Evolutionary conservation across 2,113 vertebrate genomes (phyloP).

Genomic region (Arizona elegans): DNA sequence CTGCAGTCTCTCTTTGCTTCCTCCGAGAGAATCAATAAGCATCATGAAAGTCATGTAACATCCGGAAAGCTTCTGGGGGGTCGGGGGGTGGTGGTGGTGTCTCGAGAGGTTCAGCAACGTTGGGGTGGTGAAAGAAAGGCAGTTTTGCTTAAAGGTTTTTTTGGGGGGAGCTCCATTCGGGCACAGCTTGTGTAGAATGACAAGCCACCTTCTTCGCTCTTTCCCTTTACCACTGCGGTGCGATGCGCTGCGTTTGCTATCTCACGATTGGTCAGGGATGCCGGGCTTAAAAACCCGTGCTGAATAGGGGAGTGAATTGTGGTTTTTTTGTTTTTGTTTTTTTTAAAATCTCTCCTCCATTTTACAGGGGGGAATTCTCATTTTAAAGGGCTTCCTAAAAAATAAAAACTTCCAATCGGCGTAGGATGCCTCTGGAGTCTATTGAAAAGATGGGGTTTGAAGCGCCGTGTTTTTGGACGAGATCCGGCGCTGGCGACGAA

Average conservation of each 20-base stretch:
- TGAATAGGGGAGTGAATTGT: conserved; percentile 68
- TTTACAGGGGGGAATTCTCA: conserved; percentile 69
- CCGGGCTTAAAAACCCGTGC: conserved; percentile 84
- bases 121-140: conserved; percentile 60
- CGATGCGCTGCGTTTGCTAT: conserved; percentile 93
- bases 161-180: conserved; percentile 59
- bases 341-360: background rate
- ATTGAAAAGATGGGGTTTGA: conserved; percentile 57
- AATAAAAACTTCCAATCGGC: conserved; percentile 56
- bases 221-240: conserved; percentile 90
- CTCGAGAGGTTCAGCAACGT: conserved; percentile 67
- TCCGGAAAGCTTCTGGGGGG: conserved; percentile 72
- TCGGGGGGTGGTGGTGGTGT: conserved; percentile 7
- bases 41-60: conserved; percentile 80
- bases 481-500: conserved; percentile 7
- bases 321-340: background rate
- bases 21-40: conserved; percentile 77
- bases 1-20: conserved; percentile 72
- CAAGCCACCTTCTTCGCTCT: conserved; percentile 82
- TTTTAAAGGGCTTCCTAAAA: conserved; percentile 68
- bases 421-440: conserved; percentile 60
- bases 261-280: conserved; percentile 95
- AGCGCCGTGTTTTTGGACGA: conserved; percentile 61
- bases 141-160: conserved; percentile 46
- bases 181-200: conserved; percentile 81